Evolutionary conservation across 2,888 invertebrate genomes (phyloP).

Genomic region (Andrena praecox): DNA sequence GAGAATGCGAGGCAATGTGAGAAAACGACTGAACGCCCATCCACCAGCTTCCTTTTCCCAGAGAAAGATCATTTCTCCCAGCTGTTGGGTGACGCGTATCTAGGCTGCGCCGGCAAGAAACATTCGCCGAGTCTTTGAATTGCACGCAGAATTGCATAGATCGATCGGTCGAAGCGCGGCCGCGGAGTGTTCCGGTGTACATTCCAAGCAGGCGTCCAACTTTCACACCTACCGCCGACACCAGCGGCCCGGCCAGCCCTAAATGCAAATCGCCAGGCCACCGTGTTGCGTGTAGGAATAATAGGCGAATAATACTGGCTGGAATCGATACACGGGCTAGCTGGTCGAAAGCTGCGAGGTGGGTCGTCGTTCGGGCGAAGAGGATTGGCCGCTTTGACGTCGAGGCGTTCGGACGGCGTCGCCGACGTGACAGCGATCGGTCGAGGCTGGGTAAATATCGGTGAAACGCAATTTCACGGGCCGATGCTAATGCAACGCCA

Average conservation of each 20-base stretch:
- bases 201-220: conserved; percentile 4
- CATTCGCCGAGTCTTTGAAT: background rate
- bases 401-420: conserved; percentile 8
- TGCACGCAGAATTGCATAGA: background rate
- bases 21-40: too few relatives aligned
- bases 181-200: conserved; percentile 5
- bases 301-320: conserved; percentile 9
- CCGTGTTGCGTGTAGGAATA: conserved; percentile 28
- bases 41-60: too few relatives aligned
- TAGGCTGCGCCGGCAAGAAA: background rate
- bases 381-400: background rate
- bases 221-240: background rate
- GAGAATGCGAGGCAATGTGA: too few relatives aligned
- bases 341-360: conserved; percentile 8
- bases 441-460: conserved; percentile 64
- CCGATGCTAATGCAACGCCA: conserved; percentile 64
- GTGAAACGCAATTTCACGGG: conserved; percentile 73
- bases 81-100: background rate
- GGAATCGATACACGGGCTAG: conserved; percentile 14
- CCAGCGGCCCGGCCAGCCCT: background rate
- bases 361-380: conserved; percentile 31
- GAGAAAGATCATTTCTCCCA: background rate
- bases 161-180: background rate
- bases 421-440: background rate
- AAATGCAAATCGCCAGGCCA: conserved; percentile 38